phyloP scores from a whole-genome alignment of 2,113 vertebrate species.

The Aspiorhynchus laticeps region DNA sequence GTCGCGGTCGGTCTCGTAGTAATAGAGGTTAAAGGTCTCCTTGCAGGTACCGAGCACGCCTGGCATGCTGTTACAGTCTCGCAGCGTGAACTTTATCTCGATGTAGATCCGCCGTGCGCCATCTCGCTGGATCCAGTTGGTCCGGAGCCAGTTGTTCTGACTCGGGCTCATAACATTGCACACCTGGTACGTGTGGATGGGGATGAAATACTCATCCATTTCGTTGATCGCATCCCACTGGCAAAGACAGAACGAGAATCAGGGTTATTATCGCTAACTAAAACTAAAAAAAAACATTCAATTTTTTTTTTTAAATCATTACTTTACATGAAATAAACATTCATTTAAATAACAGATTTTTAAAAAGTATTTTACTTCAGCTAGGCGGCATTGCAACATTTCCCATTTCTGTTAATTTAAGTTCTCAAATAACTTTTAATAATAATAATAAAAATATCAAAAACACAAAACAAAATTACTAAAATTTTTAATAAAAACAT shows the following conservation, averaged over 20 bases:
- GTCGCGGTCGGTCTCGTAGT: slow-evolving; percentile 90
- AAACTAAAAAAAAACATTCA: background rate
- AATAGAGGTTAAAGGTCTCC: slow-evolving; percentile 97
- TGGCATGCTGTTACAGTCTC: slow-evolving; percentile 98
- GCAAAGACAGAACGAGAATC: slow-evolving; percentile 18
- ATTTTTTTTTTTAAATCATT: background rate
- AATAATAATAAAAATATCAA: too few species aligned
- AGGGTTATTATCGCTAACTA: background rate
- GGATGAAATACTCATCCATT: slow-evolving; percentile 94
- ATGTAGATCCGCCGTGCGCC: slow-evolving; percentile 90
- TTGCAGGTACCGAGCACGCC: slow-evolving; percentile 96
- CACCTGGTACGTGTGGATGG: slow-evolving; percentile 97
- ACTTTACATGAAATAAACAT: background rate
- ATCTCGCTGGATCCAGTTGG: slow-evolving; percentile 87
- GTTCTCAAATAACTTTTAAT: too few species aligned
- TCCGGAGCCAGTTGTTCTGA: slow-evolving; percentile 98
- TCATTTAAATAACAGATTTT: background rate
- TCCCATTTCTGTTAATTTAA: too few species aligned
- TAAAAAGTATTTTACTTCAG: too few species aligned
- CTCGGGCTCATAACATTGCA: slow-evolving; percentile 97
- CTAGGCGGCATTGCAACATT: too few species aligned
- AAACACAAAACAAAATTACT: too few species aligned
- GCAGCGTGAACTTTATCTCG: slow-evolving; percentile 93
- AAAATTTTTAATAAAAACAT: too few species aligned
- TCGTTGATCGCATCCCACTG: slow-evolving; percentile 98